These are phyloP conservation scores for Coremacera marginata DNA, from an alignment of 2,888 invertebrate species.

Conservation along the genomic window DNA sequence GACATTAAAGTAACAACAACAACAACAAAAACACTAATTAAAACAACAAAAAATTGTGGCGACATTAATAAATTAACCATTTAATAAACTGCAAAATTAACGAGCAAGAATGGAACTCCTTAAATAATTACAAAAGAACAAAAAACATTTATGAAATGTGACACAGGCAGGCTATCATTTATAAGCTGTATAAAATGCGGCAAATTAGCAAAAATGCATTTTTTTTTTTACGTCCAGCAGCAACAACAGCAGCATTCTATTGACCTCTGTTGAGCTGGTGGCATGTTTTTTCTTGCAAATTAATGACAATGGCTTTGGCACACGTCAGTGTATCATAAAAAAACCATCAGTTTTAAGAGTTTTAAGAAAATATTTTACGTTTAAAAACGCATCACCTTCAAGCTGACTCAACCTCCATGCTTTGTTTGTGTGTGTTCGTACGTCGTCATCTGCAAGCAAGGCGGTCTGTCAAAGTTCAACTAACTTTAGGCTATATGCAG, in stretches of 20 bases:
- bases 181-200: neutral
- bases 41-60: neutral
- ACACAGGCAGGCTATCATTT: too few species aligned
- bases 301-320: slow-evolving; percentile 54
- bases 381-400: slow-evolving; percentile 4
- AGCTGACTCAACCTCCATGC: neutral
- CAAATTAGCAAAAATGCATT: neutral
- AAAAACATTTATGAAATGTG: too few species aligned
- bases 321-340: slow-evolving; percentile 51
- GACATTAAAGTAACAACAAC: neutral
- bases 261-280: slow-evolving; percentile 44
- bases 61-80: too few species aligned
- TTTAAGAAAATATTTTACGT: neutral
- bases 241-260: slow-evolving; percentile 23
- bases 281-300: slow-evolving; percentile 44
- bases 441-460: neutral
- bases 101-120: too few species aligned
- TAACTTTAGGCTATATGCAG: neutral
- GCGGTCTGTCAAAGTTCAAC: slow-evolving; percentile 1
- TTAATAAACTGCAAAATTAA: too few species aligned
- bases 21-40: neutral
- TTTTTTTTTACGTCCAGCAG: neutral
- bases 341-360: slow-evolving; percentile 46
- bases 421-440: too few species aligned
- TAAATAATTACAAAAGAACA: too few species aligned